Base-by-base conservation (phyloP, 2,797 vertebrate genomes). In the Sebastes steindachneri region DNA sequence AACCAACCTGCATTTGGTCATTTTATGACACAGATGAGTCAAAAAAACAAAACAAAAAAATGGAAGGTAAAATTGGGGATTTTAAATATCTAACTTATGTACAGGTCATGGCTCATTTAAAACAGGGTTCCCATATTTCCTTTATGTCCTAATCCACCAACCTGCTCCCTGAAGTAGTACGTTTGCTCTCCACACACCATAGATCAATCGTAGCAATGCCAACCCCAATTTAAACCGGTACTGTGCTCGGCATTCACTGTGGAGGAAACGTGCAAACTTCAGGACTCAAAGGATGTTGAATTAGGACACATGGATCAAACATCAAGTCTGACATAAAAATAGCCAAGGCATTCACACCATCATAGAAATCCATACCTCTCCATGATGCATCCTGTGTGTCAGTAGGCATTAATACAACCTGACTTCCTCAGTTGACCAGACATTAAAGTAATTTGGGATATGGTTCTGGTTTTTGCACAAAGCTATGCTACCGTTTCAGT, bases 1-100 rank as follows among this genome's bases (percentile, higher is more conserved):
- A 90, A 93, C 96, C 89, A 94, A 94, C 95, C 96, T 96, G 97
- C 95, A 95, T 98, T 98, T 98, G 97, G 97, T 98, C 98, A 91
- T 96, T 96, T 96, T 93, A 95, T 97, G 96, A 95, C 90, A 94
- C 90, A 92, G 87, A 92, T 82, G 91, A 94, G 88, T 95, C 83
- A 63, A 78, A 64, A 65, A 65, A 62, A 68, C 35, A 60, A 67
- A 60, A 64, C 33, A 68, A 23, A 75, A 78, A 65, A 76, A 74
- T 75, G 60, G 73, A 86, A 68, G 91, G 86, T 90, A 79, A 86
- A 84, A 90, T 84, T 80, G 64, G 86, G 86, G 72, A 85, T 91
- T 91, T 90, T 80, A 95, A 96, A 96, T 96, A 95, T 92, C 64
- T 89, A 92, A 92, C 91, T 77, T 95, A 95, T 96, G 89, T 97